Evolutionary conservation across 1,140 invertebrate genomes (phyloP), one percentile per base, ranked within the genome.

Genomic region (Drosophila melanica): DNA sequence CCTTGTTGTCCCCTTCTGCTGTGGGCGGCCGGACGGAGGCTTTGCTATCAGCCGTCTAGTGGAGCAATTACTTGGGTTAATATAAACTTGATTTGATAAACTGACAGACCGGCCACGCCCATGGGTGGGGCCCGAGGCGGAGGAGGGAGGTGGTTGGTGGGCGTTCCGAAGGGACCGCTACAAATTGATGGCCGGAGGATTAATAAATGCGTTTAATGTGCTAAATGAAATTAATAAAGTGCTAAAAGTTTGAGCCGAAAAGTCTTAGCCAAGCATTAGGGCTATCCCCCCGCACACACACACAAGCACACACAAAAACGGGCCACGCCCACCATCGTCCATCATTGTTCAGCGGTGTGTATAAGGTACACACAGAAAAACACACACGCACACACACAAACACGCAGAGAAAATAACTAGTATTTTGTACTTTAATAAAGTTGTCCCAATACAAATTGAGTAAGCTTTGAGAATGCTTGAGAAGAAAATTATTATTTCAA

Each of bases 211-310:
- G 65, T 77, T 82, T 76, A 82, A 82, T 79, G 55, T 62, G 67
- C 71, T 63, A 71, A 80, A 85, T 81, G 48, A 78, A 86, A 86
- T 81, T 85, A 86, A 85, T 86, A 86, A 72, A 77, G 74, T 42
- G 77, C 77, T 71, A 59, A 85, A 81, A 86, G 68, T 85, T 85
- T 54, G 23, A 41, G 54, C 48, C 48, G 7, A 45, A 37, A 62
- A 53, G 73, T 64, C 65, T 70, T 75, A 50, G 41, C 9, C 48
- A 51, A 63, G 74, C 77, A 59, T 74, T 81, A 47, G 65, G 55
- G 65, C 10, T 42, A 55, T 4, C 55, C 10, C 3, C 45, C 45
- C 20, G 3, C 20, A 1, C 20, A 23, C 20, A 23, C 20, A 23
- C 20, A 23, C 20, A 23, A 0, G 18, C 16, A 7, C 11, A 12